A percentile compares a stretch with the other conserved stretches of the same genome.
Evolutionary conservation across 1,140 invertebrate genomes (phyloP).

Genomic region (Anastrepha obliqua): DNA sequence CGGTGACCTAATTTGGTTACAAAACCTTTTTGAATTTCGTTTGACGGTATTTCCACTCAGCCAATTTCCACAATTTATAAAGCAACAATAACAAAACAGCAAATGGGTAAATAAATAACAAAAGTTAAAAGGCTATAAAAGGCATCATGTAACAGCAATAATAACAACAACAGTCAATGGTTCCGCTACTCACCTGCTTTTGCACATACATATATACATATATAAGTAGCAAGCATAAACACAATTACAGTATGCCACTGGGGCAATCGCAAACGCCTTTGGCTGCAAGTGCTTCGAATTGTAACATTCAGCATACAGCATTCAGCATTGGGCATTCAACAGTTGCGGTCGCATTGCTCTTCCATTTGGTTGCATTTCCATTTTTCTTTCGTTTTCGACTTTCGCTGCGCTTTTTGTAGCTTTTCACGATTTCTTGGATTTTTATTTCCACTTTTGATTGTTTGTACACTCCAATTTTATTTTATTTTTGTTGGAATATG

Average conservation of each 20-base stretch:
- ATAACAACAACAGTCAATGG: background rate
- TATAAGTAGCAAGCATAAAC: background rate
- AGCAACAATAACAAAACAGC: background rate
- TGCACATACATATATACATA: background rate
- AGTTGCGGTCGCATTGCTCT: slow-evolving; percentile 20
- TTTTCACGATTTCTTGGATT: background rate
- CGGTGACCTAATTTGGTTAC: background rate
- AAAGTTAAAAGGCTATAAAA: background rate
- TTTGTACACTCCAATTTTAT: background rate
- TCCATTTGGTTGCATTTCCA: slow-evolving; percentile 13
- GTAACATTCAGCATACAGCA: background rate
- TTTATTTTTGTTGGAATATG: too few species aligned
- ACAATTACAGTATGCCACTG: slow-evolving; percentile 35
- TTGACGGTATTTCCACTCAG: slow-evolving; percentile 1
- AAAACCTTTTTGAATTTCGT: background rate
- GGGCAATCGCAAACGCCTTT: background rate
- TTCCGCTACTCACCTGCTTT: background rate
- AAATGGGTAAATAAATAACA: background rate
- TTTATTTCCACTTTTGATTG: background rate
- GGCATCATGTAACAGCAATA: background rate
- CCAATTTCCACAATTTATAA: background rate
- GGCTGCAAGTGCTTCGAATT: background rate
- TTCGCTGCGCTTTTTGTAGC: background rate
- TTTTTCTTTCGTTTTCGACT: background rate
- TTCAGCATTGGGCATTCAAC: slow-evolving; percentile 16